A percentile compares a stretch with the other conserved stretches of the same genome.
Conservation (phyloP, 2,797 vertebrate genomes). For the Parambassis ranga region DNA sequence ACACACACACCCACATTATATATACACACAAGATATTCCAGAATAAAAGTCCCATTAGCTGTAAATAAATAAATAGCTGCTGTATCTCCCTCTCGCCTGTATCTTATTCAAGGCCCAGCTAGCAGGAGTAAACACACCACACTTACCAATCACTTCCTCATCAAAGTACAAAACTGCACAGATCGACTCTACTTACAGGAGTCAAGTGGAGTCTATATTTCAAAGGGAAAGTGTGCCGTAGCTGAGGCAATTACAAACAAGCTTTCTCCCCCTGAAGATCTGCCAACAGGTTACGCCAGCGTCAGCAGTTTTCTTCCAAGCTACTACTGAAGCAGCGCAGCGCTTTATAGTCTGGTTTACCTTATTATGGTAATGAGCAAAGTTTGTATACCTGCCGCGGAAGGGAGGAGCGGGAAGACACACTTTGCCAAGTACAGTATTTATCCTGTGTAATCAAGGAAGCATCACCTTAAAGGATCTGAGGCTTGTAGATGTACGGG, state of each 20-base stretch:
- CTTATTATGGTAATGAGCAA: conserved; percentile 69
- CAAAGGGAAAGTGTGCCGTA: conserved; percentile 41
- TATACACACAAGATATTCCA: no score
- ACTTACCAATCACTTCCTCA: conserved; percentile 34
- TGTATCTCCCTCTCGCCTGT: no score
- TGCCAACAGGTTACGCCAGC: conserved; percentile 44
- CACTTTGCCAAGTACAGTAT: conserved; percentile 53
- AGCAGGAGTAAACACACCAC: conserved; percentile 9
- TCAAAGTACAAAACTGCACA: conserved; percentile 45
- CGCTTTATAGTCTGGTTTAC: conserved; percentile 58
- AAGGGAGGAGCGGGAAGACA: not conserved
- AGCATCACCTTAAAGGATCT: conserved; percentile 47
- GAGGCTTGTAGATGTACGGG: conserved; percentile 32
- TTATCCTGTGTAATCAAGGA: conserved; percentile 58
- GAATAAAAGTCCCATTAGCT: no score
- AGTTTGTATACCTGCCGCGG: conserved; percentile 49
- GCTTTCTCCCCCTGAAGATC: conserved; percentile 51
- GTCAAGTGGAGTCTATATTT: conserved; percentile 61
- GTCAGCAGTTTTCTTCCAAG: conserved; percentile 68
- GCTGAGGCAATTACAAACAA: conserved; percentile 66
- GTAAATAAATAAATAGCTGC: no score
- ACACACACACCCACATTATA: no score
- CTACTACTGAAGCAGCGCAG: conserved; percentile 44
- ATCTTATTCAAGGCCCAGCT: not conserved
- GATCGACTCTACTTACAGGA: conserved; percentile 47